Percentiles rank a stretch among this genome's conserved stretches.
phyloP scores from a whole-genome alignment of 92 coral and sea anemone genomes.

The Diadumene lineata region DNA sequence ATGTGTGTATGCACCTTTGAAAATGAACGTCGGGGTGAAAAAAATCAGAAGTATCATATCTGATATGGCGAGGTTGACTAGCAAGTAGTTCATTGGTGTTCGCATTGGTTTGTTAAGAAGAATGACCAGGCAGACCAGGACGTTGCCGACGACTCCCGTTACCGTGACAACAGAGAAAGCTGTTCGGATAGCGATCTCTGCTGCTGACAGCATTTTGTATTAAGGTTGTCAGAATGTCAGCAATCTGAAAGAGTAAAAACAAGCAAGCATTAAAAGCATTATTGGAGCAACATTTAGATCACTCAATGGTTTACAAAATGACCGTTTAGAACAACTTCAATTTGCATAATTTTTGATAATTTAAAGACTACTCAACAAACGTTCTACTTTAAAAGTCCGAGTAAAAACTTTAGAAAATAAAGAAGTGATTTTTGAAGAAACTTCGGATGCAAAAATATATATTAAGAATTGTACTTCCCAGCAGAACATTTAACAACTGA shows the following conservation, averaged over 20 bases:
- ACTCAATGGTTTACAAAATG: no score
- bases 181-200: conserved; percentile 23
- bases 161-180: conserved; percentile 35
- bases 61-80: conserved; percentile 50
- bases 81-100: conserved; percentile 55
- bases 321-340: no score
- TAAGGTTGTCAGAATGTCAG: not conserved
- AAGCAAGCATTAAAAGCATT: no score
- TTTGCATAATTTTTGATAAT: no score
- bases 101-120: conserved; percentile 42
- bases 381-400: no score
- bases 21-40: conserved; percentile 38
- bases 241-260: not conserved
- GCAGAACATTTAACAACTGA: no score
- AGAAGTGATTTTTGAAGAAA: no score
- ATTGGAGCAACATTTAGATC: no score
- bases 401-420: no score
- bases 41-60: conserved; percentile 46
- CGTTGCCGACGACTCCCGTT: conserved; percentile 37
- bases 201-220: conserved; percentile 14
- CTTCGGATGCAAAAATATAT: no score
- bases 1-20: conserved; percentile 39
- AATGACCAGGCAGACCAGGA: conserved; percentile 41
- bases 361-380: no score
- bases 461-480: no score